Evolutionary conservation across 2,113 vertebrate species (phyloP), one percentile per base, ranked within the genome.

Genomic region (Heterochromis multidens): DNA sequence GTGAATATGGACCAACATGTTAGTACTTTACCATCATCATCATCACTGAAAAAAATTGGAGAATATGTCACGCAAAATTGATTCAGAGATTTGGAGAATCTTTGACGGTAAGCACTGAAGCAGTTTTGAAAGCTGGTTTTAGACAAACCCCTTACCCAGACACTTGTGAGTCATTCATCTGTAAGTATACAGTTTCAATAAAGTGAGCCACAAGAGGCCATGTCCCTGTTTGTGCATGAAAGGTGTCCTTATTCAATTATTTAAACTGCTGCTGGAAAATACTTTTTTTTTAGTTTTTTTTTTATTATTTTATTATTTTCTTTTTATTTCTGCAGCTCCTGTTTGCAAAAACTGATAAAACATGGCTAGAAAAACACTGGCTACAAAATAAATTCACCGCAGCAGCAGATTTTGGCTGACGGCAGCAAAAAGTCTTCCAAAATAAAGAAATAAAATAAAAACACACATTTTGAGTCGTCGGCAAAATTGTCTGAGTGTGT

Each of bases 401-500:
- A 57, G 84, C 19, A 77, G 77, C 63, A 77, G 54, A 74, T 67
- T 85, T 59, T 82, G 87, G 76, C 67, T 85, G 70, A 87, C 5
- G 33, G n/a, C 3, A 40, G 65, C 40, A 70, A 76, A 82, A 65
- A 21, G 16, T 2, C 14, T 9, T 77, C 21, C 62, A 80, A 57
- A 78, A 87, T 37, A 37, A 3, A 37, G 9, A 10, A 10, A 37
- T 37, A 52, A 19, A 72, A 81, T 19, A 19, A 17, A 56, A 57
- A 46, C 19, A 57, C 29, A 40, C 59, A 54, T 81, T 88, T 78
- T 65, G 60, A 62, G 70, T 14, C 63, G 67, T 72, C 60, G 60
- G 77, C 88, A 85, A 86, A 88, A 80, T 52, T 40, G 72, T 70
- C 70, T 63, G 25, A 46, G 82, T 78, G 65, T 23, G 59, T 86